These are phyloP conservation scores for Epirrita christyi DNA, from an alignment of 2,888 invertebrate species.

Conservation along the genomic window DNA sequence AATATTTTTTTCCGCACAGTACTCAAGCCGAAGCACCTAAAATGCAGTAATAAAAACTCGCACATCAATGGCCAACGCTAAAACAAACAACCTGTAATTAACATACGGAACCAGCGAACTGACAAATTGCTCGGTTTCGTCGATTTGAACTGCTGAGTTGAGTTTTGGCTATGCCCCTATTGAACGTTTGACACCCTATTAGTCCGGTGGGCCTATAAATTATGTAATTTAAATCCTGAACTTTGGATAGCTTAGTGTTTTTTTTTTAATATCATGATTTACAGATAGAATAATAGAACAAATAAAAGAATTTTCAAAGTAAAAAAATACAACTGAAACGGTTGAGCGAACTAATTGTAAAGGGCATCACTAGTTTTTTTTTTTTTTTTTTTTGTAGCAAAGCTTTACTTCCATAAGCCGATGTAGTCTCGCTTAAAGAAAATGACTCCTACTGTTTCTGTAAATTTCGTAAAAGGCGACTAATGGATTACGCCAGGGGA, in stretches of 20 bases:
- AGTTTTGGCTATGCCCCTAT: slow-evolving; percentile 14
- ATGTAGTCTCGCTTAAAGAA: no score
- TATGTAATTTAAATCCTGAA: slow-evolving; percentile 1
- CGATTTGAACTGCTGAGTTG: slow-evolving; percentile 20
- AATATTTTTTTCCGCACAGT: slow-evolving; percentile 11
- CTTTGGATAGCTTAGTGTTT: background rate
- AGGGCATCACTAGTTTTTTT: no score
- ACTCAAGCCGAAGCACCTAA: slow-evolving; percentile 13
- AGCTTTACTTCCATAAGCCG: no score
- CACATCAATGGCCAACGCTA: slow-evolving; percentile 22
- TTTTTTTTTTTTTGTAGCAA: no score
- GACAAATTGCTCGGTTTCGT: slow-evolving; percentile 30
- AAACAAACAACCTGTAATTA: slow-evolving; percentile 29
- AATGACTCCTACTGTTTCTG: no score
- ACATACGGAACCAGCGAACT: slow-evolving; percentile 28
- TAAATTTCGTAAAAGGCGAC: no score
- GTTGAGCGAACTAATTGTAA: no score
- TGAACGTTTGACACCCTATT: slow-evolving; percentile 9
- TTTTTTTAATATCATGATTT: no score
- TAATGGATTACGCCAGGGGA: no score
- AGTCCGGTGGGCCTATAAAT: background rate
- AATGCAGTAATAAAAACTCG: slow-evolving; percentile 18
- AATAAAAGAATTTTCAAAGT: no score
- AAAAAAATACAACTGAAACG: no score
- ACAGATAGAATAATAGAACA: no score